These are phyloP conservation scores for Microctenopoma lineatum DNA, from an alignment of 2,797 vertebrate species.

Conservation along the genomic window DNA sequence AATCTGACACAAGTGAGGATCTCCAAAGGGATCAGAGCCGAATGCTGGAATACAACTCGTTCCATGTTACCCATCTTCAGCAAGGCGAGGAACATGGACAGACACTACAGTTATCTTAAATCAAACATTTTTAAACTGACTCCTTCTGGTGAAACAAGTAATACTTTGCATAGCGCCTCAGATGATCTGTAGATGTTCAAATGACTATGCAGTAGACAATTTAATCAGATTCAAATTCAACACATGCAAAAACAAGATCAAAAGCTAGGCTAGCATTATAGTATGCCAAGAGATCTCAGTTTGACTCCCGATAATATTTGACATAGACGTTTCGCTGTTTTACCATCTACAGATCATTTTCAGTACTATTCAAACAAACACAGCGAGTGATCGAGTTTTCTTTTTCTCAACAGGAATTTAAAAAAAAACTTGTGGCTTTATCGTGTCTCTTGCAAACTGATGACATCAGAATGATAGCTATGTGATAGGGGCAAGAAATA, in stretches of 20 bases:
- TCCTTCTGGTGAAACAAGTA: constrained; percentile 34
- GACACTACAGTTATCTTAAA: constrained; percentile 44
- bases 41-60: constrained; percentile 39
- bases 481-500: constrained; percentile 47
- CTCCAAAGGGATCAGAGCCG: constrained; percentile 21
- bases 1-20: constrained; percentile 40
- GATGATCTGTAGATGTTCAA: constrained; percentile 63
- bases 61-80: constrained; percentile 15
- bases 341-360: constrained; percentile 64
- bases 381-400: background rate
- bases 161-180: constrained; percentile 53
- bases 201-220: constrained; percentile 32
- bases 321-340: constrained; percentile 23
- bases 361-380: constrained; percentile 58
- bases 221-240: constrained; percentile 52
- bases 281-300: constrained; percentile 35
- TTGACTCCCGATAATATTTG: constrained; percentile 31
- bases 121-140: constrained; percentile 44
- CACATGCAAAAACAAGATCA: constrained; percentile 58
- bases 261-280: constrained; percentile 46
- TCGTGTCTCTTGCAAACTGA: constrained; percentile 48
- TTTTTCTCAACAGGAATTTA: constrained; percentile 4
- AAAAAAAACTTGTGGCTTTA: constrained; percentile 23
- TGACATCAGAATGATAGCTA: constrained; percentile 57
- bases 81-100: constrained; percentile 46